A percentile compares a stretch with the other conserved stretches of the same genome.
These are phyloP conservation scores for Drosophila anceps DNA, from an alignment of 2,888 invertebrate species.

Conservation along the genomic window DNA sequence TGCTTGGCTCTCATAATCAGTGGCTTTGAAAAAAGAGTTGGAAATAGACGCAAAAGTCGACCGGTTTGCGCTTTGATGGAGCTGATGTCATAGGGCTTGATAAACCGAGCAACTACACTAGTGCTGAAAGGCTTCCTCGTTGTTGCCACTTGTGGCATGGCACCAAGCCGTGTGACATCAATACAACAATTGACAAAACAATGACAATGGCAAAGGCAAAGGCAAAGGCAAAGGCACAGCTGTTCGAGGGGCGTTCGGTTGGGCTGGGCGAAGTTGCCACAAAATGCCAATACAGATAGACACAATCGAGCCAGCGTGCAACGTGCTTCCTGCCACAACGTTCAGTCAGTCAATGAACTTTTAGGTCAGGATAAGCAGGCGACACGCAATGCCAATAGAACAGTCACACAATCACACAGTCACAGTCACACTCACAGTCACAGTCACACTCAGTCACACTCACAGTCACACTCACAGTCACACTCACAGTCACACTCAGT, in stretches of 20 bases:
- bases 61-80: conserved; percentile 66
- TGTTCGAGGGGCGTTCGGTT: conserved; percentile 23
- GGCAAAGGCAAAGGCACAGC: conserved; percentile 45
- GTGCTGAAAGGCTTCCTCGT: conserved; percentile 31
- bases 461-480: conserved; percentile 8
- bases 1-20: conserved; percentile 50
- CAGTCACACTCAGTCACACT: conserved; percentile 13
- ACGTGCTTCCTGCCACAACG: conserved; percentile 53
- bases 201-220: conserved; percentile 12
- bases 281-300: conserved; percentile 66
- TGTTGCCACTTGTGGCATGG: conserved; percentile 57
- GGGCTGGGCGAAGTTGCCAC: conserved; percentile 17
- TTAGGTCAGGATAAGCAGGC: conserved; percentile 60
- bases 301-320: conserved; percentile 22
- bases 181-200: conserved; percentile 71
- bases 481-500: background rate
- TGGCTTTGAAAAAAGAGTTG: conserved; percentile 70
- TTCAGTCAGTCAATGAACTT: conserved; percentile 70
- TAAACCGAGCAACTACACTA: conserved; percentile 13
- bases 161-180: conserved; percentile 53
- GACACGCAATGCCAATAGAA: conserved; percentile 58
- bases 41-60: conserved; percentile 51
- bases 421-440: conserved; percentile 11
- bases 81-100: conserved; percentile 70
- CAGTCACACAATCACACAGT: conserved; percentile 13